phyloP scores from a whole-genome alignment of 2,113 vertebrate species.

The Myiagra hebetior region DNA sequence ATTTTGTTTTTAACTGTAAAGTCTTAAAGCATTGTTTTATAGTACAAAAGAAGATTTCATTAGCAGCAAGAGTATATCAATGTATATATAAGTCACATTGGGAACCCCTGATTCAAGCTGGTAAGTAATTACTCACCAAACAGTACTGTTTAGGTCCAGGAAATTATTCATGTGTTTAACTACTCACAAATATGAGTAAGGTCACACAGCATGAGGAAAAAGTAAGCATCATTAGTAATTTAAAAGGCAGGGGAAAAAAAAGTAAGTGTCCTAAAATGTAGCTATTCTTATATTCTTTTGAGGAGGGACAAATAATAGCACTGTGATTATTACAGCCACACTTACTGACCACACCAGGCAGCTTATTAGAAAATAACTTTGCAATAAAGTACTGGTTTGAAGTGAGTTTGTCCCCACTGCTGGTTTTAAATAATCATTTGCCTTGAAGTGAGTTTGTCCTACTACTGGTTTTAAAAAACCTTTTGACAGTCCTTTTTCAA shows the following conservation, averaged over 20 bases:
- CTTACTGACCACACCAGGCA: background rate
- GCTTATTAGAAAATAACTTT: background rate
- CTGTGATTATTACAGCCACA: background rate
- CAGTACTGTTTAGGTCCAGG: background rate
- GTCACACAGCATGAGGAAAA: background rate
- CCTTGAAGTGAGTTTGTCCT: background rate
- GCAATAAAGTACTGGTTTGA: background rate
- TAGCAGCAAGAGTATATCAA: background rate
- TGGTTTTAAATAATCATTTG: background rate
- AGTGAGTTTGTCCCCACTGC: background rate
- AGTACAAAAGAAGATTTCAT: background rate
- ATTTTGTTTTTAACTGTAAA: background rate
- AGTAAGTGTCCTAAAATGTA: background rate
- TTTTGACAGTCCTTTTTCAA: background rate
- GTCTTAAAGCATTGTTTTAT: background rate
- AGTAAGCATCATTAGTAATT: background rate
- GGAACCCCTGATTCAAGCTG: background rate
- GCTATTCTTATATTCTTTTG: background rate
- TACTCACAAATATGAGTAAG: background rate
- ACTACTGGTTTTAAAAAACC: background rate
- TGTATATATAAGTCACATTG: background rate
- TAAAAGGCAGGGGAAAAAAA: background rate
- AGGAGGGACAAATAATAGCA: background rate
- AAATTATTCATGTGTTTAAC: background rate
- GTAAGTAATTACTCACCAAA: background rate